Conservation (phyloP, 2,113 vertebrate genomes). For the Hylia prasina region DNA sequence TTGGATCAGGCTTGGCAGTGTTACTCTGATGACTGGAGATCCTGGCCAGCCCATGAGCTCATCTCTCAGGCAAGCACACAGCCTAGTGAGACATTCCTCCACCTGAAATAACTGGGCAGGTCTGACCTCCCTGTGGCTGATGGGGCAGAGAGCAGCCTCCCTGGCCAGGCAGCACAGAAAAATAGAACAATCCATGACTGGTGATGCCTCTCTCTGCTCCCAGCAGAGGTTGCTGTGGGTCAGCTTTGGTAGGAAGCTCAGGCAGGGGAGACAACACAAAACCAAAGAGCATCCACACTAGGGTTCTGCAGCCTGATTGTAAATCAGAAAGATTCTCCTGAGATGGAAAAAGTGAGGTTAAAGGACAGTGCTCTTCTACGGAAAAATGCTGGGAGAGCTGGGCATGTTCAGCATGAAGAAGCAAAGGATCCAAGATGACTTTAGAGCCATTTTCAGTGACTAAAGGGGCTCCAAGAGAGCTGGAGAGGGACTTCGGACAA, state of each 20-base stretch:
- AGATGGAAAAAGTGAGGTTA: background rate
- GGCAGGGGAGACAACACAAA: background rate
- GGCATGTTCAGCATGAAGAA: background rate
- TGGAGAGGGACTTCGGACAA: background rate
- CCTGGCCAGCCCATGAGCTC: background rate
- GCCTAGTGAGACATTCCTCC: background rate
- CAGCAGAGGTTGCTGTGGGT: background rate
- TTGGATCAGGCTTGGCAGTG: background rate
- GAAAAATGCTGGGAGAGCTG: background rate
- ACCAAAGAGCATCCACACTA: background rate
- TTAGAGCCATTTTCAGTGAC: background rate
- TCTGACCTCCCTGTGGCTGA: background rate
- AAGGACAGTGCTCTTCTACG: background rate
- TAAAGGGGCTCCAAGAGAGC: background rate
- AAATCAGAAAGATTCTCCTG: background rate
- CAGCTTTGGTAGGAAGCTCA: background rate
- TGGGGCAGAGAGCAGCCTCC: background rate
- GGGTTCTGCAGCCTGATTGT: accelerated
- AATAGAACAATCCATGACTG: accelerated
- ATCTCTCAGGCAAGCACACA: background rate
- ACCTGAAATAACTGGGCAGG: background rate
- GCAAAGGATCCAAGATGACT: background rate
- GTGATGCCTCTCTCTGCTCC: background rate
- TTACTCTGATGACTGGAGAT: background rate
- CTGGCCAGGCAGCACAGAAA: background rate